Conservation (phyloP, 2,797 vertebrate genomes). For the Cirrhinus molitorella region DNA sequence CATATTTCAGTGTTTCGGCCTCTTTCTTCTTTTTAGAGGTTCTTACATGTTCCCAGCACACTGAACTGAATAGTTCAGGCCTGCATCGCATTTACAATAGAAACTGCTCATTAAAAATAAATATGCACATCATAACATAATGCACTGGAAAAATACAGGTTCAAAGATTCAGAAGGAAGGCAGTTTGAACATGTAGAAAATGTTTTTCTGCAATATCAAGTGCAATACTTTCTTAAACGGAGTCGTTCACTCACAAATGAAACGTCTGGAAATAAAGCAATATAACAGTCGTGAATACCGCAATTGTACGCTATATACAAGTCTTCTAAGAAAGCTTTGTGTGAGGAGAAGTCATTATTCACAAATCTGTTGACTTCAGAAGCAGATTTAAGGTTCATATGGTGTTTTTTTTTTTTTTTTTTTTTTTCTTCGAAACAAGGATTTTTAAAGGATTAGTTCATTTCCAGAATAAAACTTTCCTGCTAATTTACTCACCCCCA, state of each 20-base stretch:
- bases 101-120: constrained; percentile 13
- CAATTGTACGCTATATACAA: not conserved
- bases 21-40: not conserved
- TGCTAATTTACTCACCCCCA: too few species aligned
- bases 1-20: not conserved
- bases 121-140: not conserved
- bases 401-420: too few species aligned
- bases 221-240: not conserved
- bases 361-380: not conserved
- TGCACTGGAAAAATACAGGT: not conserved
- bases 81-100: not conserved
- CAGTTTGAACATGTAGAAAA: not conserved
- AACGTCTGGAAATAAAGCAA: not conserved
- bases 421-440: too few species aligned
- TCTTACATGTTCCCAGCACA: not conserved
- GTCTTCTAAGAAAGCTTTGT: not conserved
- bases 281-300: not conserved
- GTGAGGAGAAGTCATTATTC: not conserved
- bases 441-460: too few species aligned
- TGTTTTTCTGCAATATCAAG: not conserved
- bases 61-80: not conserved
- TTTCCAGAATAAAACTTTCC: too few species aligned
- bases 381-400: not conserved
- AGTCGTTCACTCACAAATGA: not conserved
- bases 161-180: not conserved